Conservation (phyloP, 2,113 vertebrate species). For the Myiagra hebetior region DNA sequence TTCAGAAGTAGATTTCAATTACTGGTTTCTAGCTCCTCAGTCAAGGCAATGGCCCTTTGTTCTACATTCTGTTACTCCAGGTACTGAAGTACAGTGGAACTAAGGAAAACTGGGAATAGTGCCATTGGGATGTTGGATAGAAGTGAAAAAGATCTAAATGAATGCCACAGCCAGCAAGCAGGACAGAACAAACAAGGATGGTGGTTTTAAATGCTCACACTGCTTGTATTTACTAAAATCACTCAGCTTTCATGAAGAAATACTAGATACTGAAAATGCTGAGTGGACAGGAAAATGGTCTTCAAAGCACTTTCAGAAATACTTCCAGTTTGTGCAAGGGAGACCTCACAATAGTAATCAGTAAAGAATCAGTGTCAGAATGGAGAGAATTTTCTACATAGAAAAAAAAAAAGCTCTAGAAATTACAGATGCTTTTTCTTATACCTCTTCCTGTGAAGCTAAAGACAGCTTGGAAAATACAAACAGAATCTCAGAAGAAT, state of each 20-base stretch:
- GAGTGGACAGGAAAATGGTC: neutral
- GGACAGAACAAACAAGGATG: neutral
- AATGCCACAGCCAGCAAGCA: neutral
- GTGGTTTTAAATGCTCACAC: neutral
- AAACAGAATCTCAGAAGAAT: neutral
- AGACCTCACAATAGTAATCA: neutral
- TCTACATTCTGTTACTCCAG: neutral
- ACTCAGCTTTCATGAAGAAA: neutral
- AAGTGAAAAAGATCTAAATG: neutral
- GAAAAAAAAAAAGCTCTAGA: neutral
- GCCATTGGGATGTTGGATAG: neutral
- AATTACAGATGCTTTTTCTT: neutral
- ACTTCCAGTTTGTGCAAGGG: neutral
- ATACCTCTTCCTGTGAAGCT: neutral
- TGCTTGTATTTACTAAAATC: neutral
- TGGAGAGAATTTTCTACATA: neutral
- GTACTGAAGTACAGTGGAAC: neutral
- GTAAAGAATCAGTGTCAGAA: neutral
- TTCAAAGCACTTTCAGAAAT: neutral
- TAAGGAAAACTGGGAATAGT: neutral
- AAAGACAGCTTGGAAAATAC: neutral
- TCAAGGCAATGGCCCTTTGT: neutral
- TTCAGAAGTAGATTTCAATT: neutral
- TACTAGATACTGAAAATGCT: neutral
- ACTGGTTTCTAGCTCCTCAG: neutral